A percentile compares a stretch with the other conserved stretches of the same genome.
phyloP scores from a whole-genome alignment of 2,797 vertebrate genomes.

The Pterois miles region DNA sequence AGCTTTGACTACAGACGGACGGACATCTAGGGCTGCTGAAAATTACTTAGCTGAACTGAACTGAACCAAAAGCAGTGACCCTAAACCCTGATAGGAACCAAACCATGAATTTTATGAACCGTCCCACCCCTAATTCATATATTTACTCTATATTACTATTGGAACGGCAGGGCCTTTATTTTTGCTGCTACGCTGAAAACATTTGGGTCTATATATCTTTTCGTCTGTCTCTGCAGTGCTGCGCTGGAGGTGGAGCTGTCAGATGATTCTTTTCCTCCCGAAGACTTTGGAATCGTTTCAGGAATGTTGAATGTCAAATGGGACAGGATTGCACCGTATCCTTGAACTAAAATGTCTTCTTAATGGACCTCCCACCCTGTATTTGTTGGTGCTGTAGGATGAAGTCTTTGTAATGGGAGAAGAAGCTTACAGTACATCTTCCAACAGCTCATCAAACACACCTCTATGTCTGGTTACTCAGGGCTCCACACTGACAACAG shows the following conservation, averaged over 20 bases:
- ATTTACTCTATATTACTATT: too few relatives aligned
- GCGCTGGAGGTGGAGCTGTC: conserved; percentile 95
- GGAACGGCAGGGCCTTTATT: too few relatives aligned
- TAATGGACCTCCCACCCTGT: not conserved
- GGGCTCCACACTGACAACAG: too few relatives aligned
- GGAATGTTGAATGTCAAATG: conserved; percentile 98
- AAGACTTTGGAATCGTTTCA: conserved; percentile 96
- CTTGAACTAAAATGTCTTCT: conserved; percentile 57
- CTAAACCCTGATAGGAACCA: too few relatives aligned
- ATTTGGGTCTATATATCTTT: too few relatives aligned
- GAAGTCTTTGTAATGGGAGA: not conserved
- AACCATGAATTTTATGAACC: too few relatives aligned
- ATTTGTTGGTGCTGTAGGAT: not conserved
- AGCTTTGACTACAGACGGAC: too few relatives aligned
- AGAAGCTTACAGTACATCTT: not conserved
- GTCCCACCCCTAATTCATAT: too few relatives aligned
- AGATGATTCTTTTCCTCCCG: conserved; percentile 95
- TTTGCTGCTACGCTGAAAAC: too few relatives aligned
- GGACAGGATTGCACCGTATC: conserved; percentile 98
- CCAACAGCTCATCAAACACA: not conserved
- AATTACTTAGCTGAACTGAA: too few relatives aligned
- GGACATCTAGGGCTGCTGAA: too few relatives aligned
- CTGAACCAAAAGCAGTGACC: too few relatives aligned
- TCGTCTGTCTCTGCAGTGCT: conserved; percentile 80
- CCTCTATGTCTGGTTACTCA: not conserved